Evolutionary conservation across 2,113 vertebrate genomes (phyloP), one percentile per base, ranked within the genome.

Genomic region (Echinops telfairi): DNA sequence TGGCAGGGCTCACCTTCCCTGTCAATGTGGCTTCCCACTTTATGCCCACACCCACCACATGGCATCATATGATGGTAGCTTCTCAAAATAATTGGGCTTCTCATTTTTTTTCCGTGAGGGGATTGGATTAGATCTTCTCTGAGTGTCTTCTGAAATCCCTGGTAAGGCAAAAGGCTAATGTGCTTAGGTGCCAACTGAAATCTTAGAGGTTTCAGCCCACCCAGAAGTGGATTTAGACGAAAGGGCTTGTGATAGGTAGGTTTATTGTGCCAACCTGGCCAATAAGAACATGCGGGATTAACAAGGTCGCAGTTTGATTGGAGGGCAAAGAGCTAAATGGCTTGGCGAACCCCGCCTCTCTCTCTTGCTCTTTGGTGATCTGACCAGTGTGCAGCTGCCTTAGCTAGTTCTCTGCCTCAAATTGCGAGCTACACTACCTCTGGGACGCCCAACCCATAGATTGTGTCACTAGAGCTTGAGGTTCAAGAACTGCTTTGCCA

Each of bases 11-110:
- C 2, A 0, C 25, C 16, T 7, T 0, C 16, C 62, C 68, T 1
- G 2, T 1, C 15, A 62, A 64, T 29, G 23, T n/a, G 77, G 23
- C 80, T 85, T 62, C 81, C 9, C 76, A 81, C 38, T 6, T 6
- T 0, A 4, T 62, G 20, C 22, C 38, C 36, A 36, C 2, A 1
- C 5, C 78, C 33, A 33, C 22, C 53, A 29, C 14, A 7, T 2
- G 19, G 58, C 12, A 47, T 15, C 0, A 0, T 29, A 5, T 27
- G 33, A 71, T 0, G 1, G 33, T 6, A 36, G 47, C 27, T 8
- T 23, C n/a, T 78, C 29, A 3, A 47, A 47, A 47, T 9, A 78
- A 36, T 6, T 29, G 14, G 73, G 3, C 73, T n/a, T 73, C 60
- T 94, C 68, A 20, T 76, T 76, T 80, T 89, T 47, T 53, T 14